Evolutionary conservation across 2,113 vertebrate genomes (phyloP), one percentile per base, ranked within the genome.

Genomic region (Sclerurus mexicanus): DNA sequence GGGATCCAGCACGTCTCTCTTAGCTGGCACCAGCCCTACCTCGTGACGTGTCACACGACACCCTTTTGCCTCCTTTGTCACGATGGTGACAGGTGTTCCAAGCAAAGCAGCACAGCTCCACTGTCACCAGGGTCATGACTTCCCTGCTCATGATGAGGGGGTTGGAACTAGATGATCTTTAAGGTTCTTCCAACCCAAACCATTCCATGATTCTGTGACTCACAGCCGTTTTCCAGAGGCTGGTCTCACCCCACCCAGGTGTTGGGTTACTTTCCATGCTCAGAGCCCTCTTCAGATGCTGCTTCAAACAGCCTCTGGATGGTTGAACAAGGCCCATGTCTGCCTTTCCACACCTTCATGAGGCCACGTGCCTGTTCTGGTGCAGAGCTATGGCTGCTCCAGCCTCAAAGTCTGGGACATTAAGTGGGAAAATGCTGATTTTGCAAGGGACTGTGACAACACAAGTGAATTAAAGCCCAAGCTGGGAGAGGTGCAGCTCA

Each of bases 31-130:
- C 58, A 59, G 49, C 58, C 58, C 79, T 21, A 11, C 56, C 71
- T 6, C 8, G n/a, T 31, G 75, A 3, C 27, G 1, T 0, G 22
- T 76, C 71, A 42, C 33, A 2, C 1, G 8, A 35, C 75, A 18
- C 11, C 68, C 73, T 25, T 66, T 33, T 28, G 66, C 33, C 59
- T n/a, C 39, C 81, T 8, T 3, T 28, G 62, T 52, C 66, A 0
- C 1, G 4, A 4, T 2, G 40, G 75, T 42, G 74, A 9, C 19
- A 31, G 73, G 17, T 23, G 37, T 78, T 71, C 68, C 37, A 71
- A 44, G 64, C 52, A 44, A 40, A 76, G 75, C 40, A 30, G 35
- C 3, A 5, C 8, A 67, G 66, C 77, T 64, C 62, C 35, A 6
- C 56, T 6, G 5, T 27, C 71, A 46, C 3, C 79, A 46, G 58